Base-by-base conservation (phyloP, 1,140 invertebrate genomes). In the Hestina assimilis region DNA sequence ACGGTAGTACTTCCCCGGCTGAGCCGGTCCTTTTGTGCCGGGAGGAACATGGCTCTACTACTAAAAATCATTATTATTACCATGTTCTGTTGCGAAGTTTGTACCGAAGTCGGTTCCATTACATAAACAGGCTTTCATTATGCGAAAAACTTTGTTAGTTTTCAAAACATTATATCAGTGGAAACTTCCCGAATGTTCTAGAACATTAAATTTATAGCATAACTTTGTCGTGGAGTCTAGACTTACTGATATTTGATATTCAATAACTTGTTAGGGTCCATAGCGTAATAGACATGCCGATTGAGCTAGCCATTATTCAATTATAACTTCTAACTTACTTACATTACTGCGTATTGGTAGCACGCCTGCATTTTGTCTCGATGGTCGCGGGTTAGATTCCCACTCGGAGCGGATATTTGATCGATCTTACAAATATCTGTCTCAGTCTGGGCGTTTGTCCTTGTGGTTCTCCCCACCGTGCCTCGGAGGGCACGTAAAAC, bases 191-290 rank as follows among this genome's bases (percentile, higher is more conserved):
- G 42, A 24, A 54, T 54, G 45, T 33, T 48, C 55, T 42, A 14
- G 48, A 21, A 23, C 51, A 60, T 54, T 24, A 54, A 54, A 60
- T 60, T 60, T 60, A 60, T 60, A 60, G 51, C 35, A 1, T 4
- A 60, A 60, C 43, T 60, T 60, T 41, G 58, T 54, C 51, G 12
- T 14, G n/a, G 14, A 41, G 35, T 48, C 42, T 46, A 41, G 54
- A 57, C 43, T 57, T 31, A 45, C 54, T 48, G 54, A 48, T 57
- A 47, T 38, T 57, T 57, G 46, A 47, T 56, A 48, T 52, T 52
- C 15, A 52, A 52, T 52, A 31, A 52, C 38, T 51, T 29, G 50
- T 40, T 26, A 3, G 14, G 21, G 23, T 17, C 29, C 21, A 8
- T 40, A 6, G 23, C 12, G 9, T 52, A 52, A 52, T 21, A 29